Evolutionary conservation across 2,797 vertebrate genomes (phyloP).

Genomic region (Neosilurus hyrtlii): DNA sequence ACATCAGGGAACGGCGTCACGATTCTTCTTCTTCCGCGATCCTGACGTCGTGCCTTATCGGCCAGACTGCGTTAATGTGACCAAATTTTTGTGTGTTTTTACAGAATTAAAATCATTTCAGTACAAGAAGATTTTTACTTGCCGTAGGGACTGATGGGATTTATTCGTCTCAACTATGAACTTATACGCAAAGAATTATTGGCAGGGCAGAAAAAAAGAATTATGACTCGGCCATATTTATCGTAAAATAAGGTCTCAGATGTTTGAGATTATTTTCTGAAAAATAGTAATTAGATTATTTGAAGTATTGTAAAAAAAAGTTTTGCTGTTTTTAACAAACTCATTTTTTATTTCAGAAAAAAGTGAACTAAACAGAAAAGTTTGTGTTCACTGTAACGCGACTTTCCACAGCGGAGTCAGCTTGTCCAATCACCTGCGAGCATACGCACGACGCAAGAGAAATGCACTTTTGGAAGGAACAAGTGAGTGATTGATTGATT

Average conservation of each 20-base stretch:
- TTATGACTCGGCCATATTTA: neutral
- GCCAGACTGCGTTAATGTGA: neutral
- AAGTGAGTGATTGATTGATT: slow-evolving; percentile 67
- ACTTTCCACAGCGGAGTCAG: slow-evolving; percentile 82
- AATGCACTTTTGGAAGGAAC: slow-evolving; percentile 81
- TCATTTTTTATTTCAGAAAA: slow-evolving; percentile 59
- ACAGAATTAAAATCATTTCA: neutral
- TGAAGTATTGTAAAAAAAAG: too few relatives aligned
- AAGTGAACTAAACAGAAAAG: slow-evolving; percentile 57
- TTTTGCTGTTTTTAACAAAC: neutral
- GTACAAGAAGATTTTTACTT: neutral
- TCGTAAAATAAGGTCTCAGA: neutral
- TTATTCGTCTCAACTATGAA: neutral
- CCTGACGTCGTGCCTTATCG: neutral
- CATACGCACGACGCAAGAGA: slow-evolving; percentile 84
- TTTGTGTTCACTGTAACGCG: slow-evolving; percentile 82
- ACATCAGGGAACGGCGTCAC: too few relatives aligned
- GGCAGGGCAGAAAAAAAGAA: neutral
- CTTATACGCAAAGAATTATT: neutral
- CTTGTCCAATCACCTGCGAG: slow-evolving; percentile 82
- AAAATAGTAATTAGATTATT: neutral
- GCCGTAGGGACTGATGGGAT: neutral
- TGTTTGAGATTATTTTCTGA: neutral
- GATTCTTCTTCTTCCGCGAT: too few relatives aligned
- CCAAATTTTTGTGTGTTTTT: too few relatives aligned